Percentiles rank a stretch among this genome's conserved stretches.
Evolutionary conservation across 2,113 vertebrate species (phyloP).

Genomic region (Archilochus colubris): DNA sequence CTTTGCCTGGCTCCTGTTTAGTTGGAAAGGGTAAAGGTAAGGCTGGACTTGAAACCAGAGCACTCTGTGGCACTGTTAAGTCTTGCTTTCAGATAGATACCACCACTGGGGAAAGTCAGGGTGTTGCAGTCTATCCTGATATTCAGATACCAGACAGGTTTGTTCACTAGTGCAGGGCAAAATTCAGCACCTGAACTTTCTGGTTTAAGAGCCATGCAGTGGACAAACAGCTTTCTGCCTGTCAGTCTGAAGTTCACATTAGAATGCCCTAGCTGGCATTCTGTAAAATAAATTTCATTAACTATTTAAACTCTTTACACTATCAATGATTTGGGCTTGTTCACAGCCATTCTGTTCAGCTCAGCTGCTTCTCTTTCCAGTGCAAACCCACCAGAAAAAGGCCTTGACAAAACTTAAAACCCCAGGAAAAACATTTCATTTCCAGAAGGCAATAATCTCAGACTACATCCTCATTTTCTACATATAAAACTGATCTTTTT

Average conservation of each 20-base stretch:
- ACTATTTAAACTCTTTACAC: slow-evolving; percentile 1
- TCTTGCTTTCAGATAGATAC: background rate
- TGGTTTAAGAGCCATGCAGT: background rate
- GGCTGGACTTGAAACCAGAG: background rate
- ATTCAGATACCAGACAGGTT: background rate
- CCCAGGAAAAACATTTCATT: background rate
- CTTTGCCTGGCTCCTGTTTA: background rate
- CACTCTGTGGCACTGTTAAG: accelerated
- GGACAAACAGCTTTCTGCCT: background rate
- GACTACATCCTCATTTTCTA: background rate
- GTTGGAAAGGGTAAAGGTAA: background rate
- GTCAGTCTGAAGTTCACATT: background rate
- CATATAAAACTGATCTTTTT: background rate
- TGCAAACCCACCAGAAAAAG: background rate
- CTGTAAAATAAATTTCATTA: background rate
- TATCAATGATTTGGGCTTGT: background rate
- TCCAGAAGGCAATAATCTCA: background rate
- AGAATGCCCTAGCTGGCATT: background rate
- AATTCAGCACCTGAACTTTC: background rate
- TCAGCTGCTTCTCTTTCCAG: background rate
- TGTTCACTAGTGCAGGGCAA: background rate
- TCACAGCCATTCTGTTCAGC: background rate
- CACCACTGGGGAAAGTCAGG: background rate
- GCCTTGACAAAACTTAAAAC: background rate
- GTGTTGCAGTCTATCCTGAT: background rate